Conservation (phyloP, 2,888 invertebrate genomes). For the Synergus umbraculus region DNA sequence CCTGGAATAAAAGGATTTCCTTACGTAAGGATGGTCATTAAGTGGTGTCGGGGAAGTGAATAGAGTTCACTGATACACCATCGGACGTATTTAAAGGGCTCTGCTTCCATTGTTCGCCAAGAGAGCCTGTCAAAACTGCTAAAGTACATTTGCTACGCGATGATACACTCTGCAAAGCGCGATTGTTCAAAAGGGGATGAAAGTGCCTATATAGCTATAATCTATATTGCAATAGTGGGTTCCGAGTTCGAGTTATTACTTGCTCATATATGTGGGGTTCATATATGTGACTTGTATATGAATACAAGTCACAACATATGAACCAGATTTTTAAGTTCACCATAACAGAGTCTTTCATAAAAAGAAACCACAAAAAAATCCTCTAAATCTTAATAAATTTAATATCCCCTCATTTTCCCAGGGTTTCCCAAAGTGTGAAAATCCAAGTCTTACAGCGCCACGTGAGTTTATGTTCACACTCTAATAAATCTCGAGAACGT, state of each 20-base stretch:
- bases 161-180: conserved; percentile 44
- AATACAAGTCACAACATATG: not conserved
- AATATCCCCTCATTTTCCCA: not conserved
- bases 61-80: conserved; percentile 70
- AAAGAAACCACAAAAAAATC: not conserved
- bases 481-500: conserved; percentile 14
- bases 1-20: conserved; percentile 50
- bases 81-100: conserved; percentile 63
- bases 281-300: no score
- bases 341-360: no score
- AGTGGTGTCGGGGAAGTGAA: conserved; percentile 65
- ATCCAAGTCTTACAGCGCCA: not conserved
- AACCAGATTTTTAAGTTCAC: not conserved
- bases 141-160: conserved; percentile 72
- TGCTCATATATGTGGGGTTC: not conserved
- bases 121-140: conserved; percentile 73
- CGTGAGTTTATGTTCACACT: not conserved
- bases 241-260: conserved; percentile 13
- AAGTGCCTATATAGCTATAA: conserved; percentile 17
- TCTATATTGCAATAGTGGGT: conserved; percentile 29
- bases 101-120: conserved; percentile 60
- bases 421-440: not conserved
- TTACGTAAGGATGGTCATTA: conserved; percentile 56
- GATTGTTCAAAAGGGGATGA: conserved; percentile 20
- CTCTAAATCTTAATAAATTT: not conserved